Evolutionary conservation across 2,888 invertebrate species (phyloP), one percentile per base, ranked within the genome.

Genomic region (Tipula lateralis): DNA sequence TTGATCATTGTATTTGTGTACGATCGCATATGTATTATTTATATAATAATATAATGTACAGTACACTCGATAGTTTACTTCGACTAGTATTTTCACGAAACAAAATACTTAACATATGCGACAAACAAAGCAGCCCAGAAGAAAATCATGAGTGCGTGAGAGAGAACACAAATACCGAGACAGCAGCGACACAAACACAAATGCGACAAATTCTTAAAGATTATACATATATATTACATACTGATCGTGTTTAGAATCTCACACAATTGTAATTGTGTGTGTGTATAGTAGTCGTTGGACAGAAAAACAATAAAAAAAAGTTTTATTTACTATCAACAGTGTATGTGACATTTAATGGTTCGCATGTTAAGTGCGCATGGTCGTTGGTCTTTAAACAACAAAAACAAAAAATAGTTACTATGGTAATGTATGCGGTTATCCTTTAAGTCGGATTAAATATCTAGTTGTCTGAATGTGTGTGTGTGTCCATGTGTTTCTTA

Each of bases 331-430:
- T 66, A 66, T 66, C 66, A 66, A 24, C 66, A 24, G 4, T 50
- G 16, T 66, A 24, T 66, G 66, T 66, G 66, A 66, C 66, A 66
- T 66, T 66, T 66, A 66, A 9, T 66, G 19, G 66, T 24, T 66
- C 66, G 66, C 66, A 24, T 66, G 66, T 24, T 66, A 50, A 66
- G 66, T 66, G 66, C 66, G 66, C 66, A 66, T 66, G 66, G 66
- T 66, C 24, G 19, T 12, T 66, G 66, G 66, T 24, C 66, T 66
- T 66, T 66, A 66, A 66, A 66, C 24, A 66, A 24, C 66, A 9
- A 19, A 66, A 24, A 66, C 12, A 24, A 66, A 66, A 66, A 24
- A 24, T 19, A 9, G 6, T 66, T 66, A 16, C 66, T 66, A 24
- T 66, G 66, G 66, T 66, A n/a, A n/a, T n/a, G n/a, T n/a, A n/a